phyloP scores from a whole-genome alignment of 2,113 vertebrate species.

The Haplochromis vanheusdeni region DNA sequence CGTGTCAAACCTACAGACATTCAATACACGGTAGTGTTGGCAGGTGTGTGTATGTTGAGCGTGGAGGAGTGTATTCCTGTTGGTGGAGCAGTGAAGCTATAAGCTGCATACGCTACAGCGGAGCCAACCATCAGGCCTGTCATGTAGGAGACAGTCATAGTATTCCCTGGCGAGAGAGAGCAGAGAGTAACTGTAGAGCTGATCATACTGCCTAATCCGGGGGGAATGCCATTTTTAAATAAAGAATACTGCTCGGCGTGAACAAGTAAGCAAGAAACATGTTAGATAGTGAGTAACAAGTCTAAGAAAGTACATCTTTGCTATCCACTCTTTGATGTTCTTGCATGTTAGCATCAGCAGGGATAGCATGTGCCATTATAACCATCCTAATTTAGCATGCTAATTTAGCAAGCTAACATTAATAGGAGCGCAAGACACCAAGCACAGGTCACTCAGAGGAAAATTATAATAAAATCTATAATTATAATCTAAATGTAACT shows the following conservation, averaged over 20 bases:
- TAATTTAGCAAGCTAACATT: background rate
- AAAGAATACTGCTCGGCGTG: background rate
- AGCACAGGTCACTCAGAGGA: background rate
- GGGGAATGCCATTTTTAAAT: background rate
- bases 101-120: conserved; percentile 87
- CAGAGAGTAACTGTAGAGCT: background rate
- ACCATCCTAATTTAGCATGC: background rate
- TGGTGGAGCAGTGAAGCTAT: conserved; percentile 80
- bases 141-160: conserved; percentile 99
- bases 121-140: conserved; percentile 91
- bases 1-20: background rate
- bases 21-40: conserved; percentile 70
- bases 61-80: conserved; percentile 55
- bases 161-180: conserved; percentile 79
- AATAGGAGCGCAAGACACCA: background rate
- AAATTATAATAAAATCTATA: background rate
- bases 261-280: background rate
- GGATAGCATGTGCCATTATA: background rate
- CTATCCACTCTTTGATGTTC: background rate
- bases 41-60: conserved; percentile 44
- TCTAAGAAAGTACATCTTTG: background rate
- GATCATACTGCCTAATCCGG: background rate
- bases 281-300: background rate
- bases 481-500: background rate
- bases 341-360: background rate